Evolutionary conservation across 2,113 vertebrate species (phyloP), one percentile per base, ranked within the genome.

Genomic region (Heliornis fulica): DNA sequence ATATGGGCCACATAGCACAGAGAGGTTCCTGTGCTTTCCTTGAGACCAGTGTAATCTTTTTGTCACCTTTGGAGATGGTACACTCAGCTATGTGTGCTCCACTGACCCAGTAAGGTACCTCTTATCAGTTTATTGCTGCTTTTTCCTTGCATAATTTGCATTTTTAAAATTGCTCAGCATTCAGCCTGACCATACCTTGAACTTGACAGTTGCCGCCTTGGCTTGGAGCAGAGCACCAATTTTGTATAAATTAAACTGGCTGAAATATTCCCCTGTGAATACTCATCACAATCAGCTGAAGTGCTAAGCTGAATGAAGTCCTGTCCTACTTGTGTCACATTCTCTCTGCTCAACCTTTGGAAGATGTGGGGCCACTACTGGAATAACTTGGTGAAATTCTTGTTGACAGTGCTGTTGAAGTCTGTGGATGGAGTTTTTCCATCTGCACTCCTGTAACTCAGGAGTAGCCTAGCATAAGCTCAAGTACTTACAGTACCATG

Each of bases 301-400:
- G 28, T 69, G 26, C 76, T 82, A 93, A 79, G 57, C 53, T 82
- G 53, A 89, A 56, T 84, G 75, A 84, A 87, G 74, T 63, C 75
- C 70, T 95, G 95, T 64, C 94, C 91, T 96, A 95, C 87, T 94
- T 93, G 74, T 96, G 93, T 96, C 93, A 93, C 50, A 75, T 91
- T 89, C 89, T 96, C 26, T 96, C 43, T 96, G 78, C 61, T 94
- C 84, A 78, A 36, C 63, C 66, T 85, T 57, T 64, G 61, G 77
- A 84, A 93, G 53, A 85, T 38, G 11, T 0, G 2, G 57, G 53
- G 63, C 41, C 63, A 13, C 36, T 57, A n/a, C 61, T 79, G 82
- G 32, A 93, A 46, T 76, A 91, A 82, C 11, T 81, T 75, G 2
- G 6, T 72, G 89, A 84, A 89, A 76, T 80, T 80, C 70, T 61